Base-by-base conservation (phyloP, 2,797 vertebrate genomes). In the Scleropages formosus region DNA sequence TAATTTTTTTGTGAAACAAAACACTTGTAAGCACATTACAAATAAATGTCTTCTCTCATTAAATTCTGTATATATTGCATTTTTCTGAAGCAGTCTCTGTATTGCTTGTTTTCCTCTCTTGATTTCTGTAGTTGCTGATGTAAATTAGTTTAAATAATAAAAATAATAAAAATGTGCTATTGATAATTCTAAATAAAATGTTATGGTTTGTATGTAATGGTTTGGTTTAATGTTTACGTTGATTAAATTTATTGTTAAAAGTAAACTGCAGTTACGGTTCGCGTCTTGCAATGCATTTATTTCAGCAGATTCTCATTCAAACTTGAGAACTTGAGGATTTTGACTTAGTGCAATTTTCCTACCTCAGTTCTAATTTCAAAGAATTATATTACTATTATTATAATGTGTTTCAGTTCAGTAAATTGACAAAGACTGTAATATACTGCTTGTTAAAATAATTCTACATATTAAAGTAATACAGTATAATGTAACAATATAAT, bases 51-150 rank as follows among this genome's bases (percentile, higher is more conserved):
- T 26, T 3, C 13, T 6, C 61, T 20, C n/a, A 8, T 53, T 53
- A 51, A 20, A 16, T 70, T 53, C 49, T 56, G 26, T 8, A 70
- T 47, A 70, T 53, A 24, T 53, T 70, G 49, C 70, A 70, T 70
- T 70, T 53, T 70, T 70, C 67, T 70, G 67, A 49, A 67, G 27
- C 51, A 56, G 51, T 51, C 49, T 69, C 61, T 13, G 24, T 63
- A 63, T 63, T 31, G 12, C 66, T 10, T 51, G 16, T n/a, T 47
- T 51, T 53, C 47, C 70, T 51, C 15, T 44, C 26, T 51, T 53
- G 47, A 70, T 70, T 70, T 70, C 68, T 70, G 49, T 70, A 70
- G 56, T 70, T 56, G 68, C 70, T 70, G 68, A 70, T 70, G 68
- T 70, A 70, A 70, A 56, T 26, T 51, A 15, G 22, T 8, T 53